These are phyloP conservation scores for Haplochromis burtoni DNA, from an alignment of 2,113 vertebrate genomes.

Conservation along the genomic window DNA sequence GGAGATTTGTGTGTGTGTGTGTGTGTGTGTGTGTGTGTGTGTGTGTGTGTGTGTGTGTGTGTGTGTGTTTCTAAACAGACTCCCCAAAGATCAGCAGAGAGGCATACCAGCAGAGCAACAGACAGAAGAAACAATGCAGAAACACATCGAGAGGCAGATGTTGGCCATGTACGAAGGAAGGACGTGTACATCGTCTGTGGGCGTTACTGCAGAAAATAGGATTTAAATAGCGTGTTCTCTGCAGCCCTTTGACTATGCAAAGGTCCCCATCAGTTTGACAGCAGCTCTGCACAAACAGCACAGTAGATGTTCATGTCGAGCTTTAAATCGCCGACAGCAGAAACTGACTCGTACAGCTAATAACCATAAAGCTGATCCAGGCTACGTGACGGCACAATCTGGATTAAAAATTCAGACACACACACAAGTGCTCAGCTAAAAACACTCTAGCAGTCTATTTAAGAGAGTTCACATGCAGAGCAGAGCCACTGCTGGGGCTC, in stretches of 20 bases:
- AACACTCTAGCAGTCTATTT: constrained; percentile 31
- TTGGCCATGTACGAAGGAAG: not conserved
- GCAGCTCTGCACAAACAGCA: not conserved
- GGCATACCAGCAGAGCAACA: constrained; percentile 10
- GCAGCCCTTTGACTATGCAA: not conserved
- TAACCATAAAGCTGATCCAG: not conserved
- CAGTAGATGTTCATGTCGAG: not conserved
- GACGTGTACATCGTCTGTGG: not conserved
- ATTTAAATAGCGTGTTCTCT: not conserved
- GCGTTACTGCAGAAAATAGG: not conserved
- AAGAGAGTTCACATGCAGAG: constrained; percentile 50
- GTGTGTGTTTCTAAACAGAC: constrained; percentile 6
- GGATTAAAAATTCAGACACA: constrained; percentile 21
- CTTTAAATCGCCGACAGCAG: not conserved
- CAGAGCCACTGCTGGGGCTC: constrained; percentile 40
- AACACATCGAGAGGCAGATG: not conserved
- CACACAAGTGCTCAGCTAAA: not conserved
- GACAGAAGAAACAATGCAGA: not conserved
- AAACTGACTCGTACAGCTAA: not conserved
- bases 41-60: not conserved
- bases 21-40: not conserved
- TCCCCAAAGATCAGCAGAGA: constrained; percentile 27
- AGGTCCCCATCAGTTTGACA: not conserved
- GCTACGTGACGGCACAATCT: not conserved
- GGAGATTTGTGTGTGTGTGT: constrained; percentile 26